phyloP scores from a whole-genome alignment of 2,113 vertebrate genomes.

The Hippolais icterina region DNA sequence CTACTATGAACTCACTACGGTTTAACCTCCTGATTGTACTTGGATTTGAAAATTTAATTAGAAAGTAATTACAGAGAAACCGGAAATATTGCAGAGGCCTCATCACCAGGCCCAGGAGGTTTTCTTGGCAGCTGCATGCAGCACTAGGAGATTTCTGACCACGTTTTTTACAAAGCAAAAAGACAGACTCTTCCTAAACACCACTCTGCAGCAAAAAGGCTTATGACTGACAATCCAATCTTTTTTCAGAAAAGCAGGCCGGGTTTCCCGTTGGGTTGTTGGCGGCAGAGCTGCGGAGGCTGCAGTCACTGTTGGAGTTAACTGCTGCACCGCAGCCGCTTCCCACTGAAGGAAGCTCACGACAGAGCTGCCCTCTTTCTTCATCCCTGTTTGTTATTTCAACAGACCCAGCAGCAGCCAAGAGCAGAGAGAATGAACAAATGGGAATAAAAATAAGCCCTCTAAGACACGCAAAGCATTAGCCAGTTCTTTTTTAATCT shows the following conservation, averaged over 20 bases:
- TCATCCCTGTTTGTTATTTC: slow-evolving; percentile 40
- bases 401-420: slow-evolving; percentile 23
- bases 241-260: not conserved
- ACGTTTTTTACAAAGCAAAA: not conserved
- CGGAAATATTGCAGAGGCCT: not conserved
- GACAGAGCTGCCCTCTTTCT: slow-evolving; percentile 23
- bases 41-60: slow-evolving; percentile 31
- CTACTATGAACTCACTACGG: not conserved
- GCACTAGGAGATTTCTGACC: not conserved
- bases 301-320: not conserved
- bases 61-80: slow-evolving; percentile 34
- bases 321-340: not conserved
- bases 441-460: slow-evolving; percentile 35
- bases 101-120: not conserved
- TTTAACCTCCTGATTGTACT: not conserved
- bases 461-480: not conserved
- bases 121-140: slow-evolving; percentile 11
- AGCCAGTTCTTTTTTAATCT: not conserved
- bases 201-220: not conserved
- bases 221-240: not conserved
- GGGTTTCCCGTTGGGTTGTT: not conserved
- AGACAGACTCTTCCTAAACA: not conserved
- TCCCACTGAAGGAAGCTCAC: not conserved
- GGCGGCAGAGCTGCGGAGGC: not conserved
- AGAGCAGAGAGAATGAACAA: not conserved